Evolutionary conservation across 2,113 vertebrate genomes (phyloP), one percentile per base, ranked within the genome.

Genomic region (Dicentrarchus labrax): DNA sequence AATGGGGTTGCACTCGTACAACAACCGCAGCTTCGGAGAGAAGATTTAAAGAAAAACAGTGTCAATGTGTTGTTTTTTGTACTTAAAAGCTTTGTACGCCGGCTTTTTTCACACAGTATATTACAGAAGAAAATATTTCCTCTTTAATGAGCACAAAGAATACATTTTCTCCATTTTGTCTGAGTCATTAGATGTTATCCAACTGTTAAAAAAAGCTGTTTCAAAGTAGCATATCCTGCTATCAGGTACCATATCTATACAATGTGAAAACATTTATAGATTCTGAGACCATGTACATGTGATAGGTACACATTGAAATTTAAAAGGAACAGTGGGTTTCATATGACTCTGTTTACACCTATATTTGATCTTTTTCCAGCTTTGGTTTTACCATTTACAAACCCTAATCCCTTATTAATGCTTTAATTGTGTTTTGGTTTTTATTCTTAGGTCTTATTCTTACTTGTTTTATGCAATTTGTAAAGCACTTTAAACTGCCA

Each of bases 1-100:
- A 73, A 99, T 97, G n/a, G 98, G 98, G 91, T 99, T 99, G 92
- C 98, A 99, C 87, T 99, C 98, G 0, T 99, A 99, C 85, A 99
- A 94, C 81, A 99, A 96, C 61, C 98, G 95, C 69, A 99, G 96
- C 98, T 67, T 48, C 2, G 8, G 8, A 7, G 65, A 16, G 7
- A 56, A 51, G 30, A 19, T 21, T 10, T 4, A 11, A 36, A 47
- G 13, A 60, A 53, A 73, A 48, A 62, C 22, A n/a, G n/a, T n/a
- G n/a, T n/a, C n/a, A n/a, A n/a, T n/a, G n/a, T n/a, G n/a, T n/a
- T n/a, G n/a, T n/a, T n/a, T n/a, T n/a, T n/a, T n/a, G n/a, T n/a
- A n/a, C n/a, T n/a, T n/a, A n/a, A n/a, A n/a, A n/a, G n/a, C n/a
- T n/a, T n/a, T n/a, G n/a, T n/a, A n/a, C n/a, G n/a, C n/a, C n/a